Percentiles rank a stretch among this genome's conserved stretches.
phyloP scores from a whole-genome alignment of 53 echinoderm and acorn worm species.

The Echinometra lucunter region DNA sequence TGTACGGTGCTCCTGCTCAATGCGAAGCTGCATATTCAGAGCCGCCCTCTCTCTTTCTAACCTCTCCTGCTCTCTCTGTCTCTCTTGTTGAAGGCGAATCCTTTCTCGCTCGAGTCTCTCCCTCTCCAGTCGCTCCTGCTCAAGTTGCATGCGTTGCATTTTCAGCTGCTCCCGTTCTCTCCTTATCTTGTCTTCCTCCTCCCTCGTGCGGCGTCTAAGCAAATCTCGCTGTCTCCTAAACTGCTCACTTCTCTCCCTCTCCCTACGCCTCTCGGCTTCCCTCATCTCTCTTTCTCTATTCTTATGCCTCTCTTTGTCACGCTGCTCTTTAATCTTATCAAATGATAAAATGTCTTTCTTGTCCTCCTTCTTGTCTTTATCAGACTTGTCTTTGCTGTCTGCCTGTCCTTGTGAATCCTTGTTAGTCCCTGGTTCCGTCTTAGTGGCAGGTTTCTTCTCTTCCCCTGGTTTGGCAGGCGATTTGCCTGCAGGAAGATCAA shows the following conservation, averaged over 20 bases:
- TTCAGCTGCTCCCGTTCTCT: constrained; percentile 92
- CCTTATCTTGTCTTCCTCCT: constrained; percentile 86
- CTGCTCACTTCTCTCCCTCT: constrained; percentile 83
- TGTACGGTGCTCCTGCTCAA: constrained; percentile 91
- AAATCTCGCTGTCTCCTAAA: constrained; percentile 86
- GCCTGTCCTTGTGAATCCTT: neutral
- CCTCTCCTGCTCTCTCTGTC: constrained; percentile 86
- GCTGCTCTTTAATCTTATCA: constrained; percentile 96
- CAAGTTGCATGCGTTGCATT: constrained; percentile 83
- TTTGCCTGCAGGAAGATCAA: constrained; percentile 36
- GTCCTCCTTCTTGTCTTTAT: constrained; percentile 73
- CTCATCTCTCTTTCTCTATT: constrained; percentile 91
- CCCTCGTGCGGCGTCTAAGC: constrained; percentile 87
- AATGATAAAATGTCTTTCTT: constrained; percentile 90
- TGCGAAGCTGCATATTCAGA: constrained; percentile 92
- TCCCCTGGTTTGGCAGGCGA: constrained; percentile 49
- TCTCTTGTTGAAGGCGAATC: constrained; percentile 91
- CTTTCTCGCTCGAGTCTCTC: constrained; percentile 92
- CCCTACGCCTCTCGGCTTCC: constrained; percentile 89
- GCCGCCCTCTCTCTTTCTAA: constrained; percentile 90
- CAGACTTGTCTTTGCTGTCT: constrained; percentile 51
- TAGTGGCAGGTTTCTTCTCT: constrained; percentile 72
- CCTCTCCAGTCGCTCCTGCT: constrained; percentile 89
- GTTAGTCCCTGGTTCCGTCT: constrained; percentile 52
- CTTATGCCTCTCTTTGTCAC: constrained; percentile 85